A percentile compares a stretch with the other conserved stretches of the same genome.
phyloP scores from a whole-genome alignment of 2,113 vertebrate genomes.

The Thalassarche chlororhynchos region DNA sequence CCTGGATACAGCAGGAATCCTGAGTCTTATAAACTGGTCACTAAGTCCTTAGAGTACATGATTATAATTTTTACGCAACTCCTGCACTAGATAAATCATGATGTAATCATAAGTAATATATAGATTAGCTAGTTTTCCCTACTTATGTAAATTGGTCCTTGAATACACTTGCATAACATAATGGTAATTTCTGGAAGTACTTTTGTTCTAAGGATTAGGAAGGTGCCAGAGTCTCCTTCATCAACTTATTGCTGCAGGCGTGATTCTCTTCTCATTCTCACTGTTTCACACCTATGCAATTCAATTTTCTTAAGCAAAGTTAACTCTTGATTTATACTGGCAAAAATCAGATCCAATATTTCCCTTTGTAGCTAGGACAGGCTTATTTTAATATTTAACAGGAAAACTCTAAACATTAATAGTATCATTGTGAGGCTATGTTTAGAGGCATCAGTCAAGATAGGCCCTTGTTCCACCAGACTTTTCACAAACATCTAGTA shows the following conservation, averaged over 20 bases:
- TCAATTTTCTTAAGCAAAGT: not conserved
- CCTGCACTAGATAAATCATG: not conserved
- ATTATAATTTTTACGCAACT: not conserved
- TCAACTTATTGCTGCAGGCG: not conserved
- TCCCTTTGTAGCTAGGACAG: not conserved
- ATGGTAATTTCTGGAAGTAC: constrained; percentile 4
- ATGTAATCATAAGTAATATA: not conserved
- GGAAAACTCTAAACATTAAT: not conserved
- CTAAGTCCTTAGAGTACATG: not conserved
- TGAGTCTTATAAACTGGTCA: not conserved
- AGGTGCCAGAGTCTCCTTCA: constrained; percentile 10
- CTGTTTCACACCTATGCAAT: not conserved
- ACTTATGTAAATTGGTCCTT: constrained; percentile 7
- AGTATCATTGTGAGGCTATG: not conserved
- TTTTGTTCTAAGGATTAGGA: constrained; percentile 36
- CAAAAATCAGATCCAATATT: not conserved
- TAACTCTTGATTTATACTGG: not conserved
- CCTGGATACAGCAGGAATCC: not conserved
- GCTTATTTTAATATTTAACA: not conserved
- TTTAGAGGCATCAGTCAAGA: not conserved
- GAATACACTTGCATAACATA: not conserved
- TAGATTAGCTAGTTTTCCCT: not conserved
- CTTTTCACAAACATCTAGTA: not conserved
- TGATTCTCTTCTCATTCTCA: not conserved
- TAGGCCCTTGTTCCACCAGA: not conserved